These are phyloP conservation scores for Gulo gulo DNA, from an alignment of 2,113 vertebrate genomes.

Conservation along the genomic window DNA sequence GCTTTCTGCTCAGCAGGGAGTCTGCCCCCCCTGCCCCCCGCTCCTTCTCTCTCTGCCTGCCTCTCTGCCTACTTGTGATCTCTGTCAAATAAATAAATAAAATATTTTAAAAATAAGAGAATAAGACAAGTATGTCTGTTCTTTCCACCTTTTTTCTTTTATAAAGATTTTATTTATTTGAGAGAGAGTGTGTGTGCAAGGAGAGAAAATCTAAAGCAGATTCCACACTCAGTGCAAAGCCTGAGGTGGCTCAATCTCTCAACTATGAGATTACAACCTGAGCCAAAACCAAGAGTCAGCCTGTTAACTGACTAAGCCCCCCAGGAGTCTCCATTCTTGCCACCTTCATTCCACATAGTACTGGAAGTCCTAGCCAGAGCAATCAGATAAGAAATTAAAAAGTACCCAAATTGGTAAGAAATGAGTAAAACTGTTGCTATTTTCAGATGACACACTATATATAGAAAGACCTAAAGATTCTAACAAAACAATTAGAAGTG, in stretches of 20 bases:
- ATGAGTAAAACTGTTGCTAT: not conserved
- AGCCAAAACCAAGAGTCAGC: not conserved
- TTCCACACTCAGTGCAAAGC: not conserved
- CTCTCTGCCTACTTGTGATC: no score
- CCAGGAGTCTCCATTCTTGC: not conserved
- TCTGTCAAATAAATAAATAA: no score
- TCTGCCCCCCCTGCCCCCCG: no score
- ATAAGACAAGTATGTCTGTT: not conserved
- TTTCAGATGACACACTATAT: not conserved
- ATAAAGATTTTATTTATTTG: not conserved
- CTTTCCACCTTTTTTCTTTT: not conserved
- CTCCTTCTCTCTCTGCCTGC: no score
- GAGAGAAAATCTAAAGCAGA: not conserved
- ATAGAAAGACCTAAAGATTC: not conserved
- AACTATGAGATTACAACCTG: not conserved
- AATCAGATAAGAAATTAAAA: not conserved
- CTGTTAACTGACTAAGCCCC: not conserved
- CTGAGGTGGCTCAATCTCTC: not conserved
- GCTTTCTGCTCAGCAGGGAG: no score
- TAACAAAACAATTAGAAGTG: not conserved
- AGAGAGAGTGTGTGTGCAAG: not conserved
- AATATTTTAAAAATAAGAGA: not conserved
- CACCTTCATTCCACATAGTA: not conserved
- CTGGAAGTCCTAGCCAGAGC: not conserved
- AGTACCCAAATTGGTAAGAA: not conserved